phyloP scores from a whole-genome alignment of 2,797 vertebrate genomes.

The Lepus townsendii region DNA sequence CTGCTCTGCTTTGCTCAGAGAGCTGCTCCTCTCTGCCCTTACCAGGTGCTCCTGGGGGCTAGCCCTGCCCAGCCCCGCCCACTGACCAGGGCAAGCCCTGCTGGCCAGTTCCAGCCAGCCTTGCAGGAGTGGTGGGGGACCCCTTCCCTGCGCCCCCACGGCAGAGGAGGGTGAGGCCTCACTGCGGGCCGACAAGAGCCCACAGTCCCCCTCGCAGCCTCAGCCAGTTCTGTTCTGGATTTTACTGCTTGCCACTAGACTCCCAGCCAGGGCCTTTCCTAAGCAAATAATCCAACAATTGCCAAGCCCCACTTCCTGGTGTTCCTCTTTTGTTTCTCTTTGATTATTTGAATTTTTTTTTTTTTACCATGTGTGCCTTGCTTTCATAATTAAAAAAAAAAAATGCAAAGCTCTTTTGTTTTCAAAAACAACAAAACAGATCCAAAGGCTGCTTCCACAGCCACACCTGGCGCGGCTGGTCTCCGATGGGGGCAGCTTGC shows the following conservation, averaged over 20 bases:
- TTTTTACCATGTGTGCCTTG: neutral
- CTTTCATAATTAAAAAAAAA: slow-evolving; percentile 63
- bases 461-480: neutral
- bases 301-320: slow-evolving; percentile 51
- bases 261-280: neutral
- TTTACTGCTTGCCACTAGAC: neutral
- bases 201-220: rapidly evolving
- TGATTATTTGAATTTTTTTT: slow-evolving; percentile 30
- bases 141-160: neutral
- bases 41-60: rapidly evolving
- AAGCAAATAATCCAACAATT: slow-evolving; percentile 5
- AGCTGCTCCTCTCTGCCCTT: neutral
- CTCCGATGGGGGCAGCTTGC: neutral
- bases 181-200: neutral
- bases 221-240: rapidly evolving
- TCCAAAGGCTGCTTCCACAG: neutral
- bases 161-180: neutral
- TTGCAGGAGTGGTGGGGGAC: no score
- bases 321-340: slow-evolving; percentile 39
- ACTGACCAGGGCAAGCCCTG: rapidly evolving
- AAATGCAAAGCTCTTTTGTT: slow-evolving; percentile 70
- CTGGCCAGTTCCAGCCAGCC: neutral
- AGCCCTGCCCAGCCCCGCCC: neutral
- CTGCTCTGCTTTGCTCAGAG: neutral
- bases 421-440: slow-evolving; percentile 55